Evolutionary conservation across 2,113 vertebrate genomes (phyloP).

Genomic region (Onychostruthus taczanowskii): DNA sequence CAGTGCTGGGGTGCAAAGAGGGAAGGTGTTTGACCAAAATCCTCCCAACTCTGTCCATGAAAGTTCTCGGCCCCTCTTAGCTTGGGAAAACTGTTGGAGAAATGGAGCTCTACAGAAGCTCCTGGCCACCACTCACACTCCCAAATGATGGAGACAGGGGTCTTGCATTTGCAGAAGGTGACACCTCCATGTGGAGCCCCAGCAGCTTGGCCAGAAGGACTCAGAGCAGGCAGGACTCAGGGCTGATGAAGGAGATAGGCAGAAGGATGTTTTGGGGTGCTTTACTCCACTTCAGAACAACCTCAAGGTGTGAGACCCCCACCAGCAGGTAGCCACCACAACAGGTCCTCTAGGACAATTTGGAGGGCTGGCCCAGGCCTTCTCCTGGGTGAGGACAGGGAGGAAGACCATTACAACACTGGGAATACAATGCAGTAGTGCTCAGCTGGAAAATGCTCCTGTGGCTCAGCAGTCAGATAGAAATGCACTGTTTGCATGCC

Average conservation of each 20-base stretch:
- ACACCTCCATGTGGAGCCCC: not conserved
- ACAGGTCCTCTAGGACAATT: accelerated
- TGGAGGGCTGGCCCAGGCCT: not conserved
- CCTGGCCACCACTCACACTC: not conserved
- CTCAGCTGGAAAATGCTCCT: not conserved
- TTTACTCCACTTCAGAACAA: not conserved
- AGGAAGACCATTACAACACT: not conserved
- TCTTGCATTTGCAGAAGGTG: not conserved
- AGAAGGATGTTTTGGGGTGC: not conserved
- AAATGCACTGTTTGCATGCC: not conserved
- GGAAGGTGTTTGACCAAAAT: accelerated
- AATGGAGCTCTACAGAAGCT: not conserved
- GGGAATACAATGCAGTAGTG: not conserved
- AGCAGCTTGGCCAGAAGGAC: not conserved
- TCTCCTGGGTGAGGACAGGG: not conserved
- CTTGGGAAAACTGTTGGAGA: not conserved
- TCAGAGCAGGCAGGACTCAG: not conserved
- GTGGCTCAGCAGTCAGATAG: not conserved
- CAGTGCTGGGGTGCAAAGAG: not conserved
- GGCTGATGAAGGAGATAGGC: not conserved
- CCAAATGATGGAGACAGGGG: not conserved
- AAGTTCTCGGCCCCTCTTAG: not conserved
- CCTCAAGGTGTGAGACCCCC: not conserved
- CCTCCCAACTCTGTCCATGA: accelerated
- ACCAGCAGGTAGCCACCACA: accelerated